A percentile compares a stretch with the other conserved stretches of the same genome.
phyloP scores from a whole-genome alignment of 2,797 vertebrate genomes.

The Poeciliopsis turneri region DNA sequence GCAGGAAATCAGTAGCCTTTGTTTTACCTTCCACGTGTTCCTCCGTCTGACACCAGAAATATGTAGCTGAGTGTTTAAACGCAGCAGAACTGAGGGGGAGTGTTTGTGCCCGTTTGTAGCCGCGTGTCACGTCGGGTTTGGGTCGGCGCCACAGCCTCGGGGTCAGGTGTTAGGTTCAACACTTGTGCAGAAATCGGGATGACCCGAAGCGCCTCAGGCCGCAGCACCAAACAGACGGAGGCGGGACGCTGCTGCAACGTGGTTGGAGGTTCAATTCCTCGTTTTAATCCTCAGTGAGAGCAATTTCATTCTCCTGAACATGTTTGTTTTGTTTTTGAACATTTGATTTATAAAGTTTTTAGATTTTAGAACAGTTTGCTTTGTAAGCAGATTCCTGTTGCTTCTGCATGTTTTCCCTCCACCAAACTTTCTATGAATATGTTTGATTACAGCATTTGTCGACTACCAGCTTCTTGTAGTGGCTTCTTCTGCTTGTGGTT shows the following conservation, averaged over 20 bases:
- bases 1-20: conserved; percentile 42
- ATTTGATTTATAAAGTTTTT: neutral
- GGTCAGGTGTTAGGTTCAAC: conserved; percentile 79
- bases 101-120: conserved; percentile 65
- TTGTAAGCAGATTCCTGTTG: neutral
- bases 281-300: neutral
- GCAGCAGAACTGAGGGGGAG: conserved; percentile 12
- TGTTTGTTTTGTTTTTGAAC: neutral
- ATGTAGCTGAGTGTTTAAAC: conserved; percentile 38
- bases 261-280: conserved; percentile 4
- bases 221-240: conserved; percentile 59
- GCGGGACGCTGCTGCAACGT: conserved; percentile 39
- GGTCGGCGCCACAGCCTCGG: conserved; percentile 60
- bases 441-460: neutral
- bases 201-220: conserved; percentile 64
- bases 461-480: neutral
- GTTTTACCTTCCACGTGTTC: conserved; percentile 61
- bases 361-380: neutral
- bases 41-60: conserved; percentile 53
- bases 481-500: neutral
- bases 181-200: conserved; percentile 70
- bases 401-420: neutral
- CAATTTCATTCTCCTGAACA: neutral
- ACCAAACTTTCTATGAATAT: neutral
- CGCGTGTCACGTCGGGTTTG: conserved; percentile 71